phyloP scores from a whole-genome alignment of 1,140 invertebrate genomes.

The Cydia amplana region DNA sequence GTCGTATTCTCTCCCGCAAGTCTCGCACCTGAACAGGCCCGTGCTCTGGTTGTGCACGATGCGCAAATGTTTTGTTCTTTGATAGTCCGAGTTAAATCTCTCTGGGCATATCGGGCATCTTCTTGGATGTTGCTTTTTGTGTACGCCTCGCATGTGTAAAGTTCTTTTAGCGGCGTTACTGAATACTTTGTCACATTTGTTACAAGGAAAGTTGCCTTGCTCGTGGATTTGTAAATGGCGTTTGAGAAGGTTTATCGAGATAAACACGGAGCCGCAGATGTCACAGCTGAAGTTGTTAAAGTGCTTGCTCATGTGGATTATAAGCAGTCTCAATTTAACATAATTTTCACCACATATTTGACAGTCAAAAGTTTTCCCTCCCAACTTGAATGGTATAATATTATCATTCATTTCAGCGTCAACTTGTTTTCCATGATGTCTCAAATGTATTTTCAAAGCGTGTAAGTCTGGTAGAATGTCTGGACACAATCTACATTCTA shows the following conservation, averaged over 20 bases:
- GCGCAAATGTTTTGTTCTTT: constrained; percentile 61
- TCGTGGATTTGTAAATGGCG: constrained; percentile 71
- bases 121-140: constrained; percentile 55
- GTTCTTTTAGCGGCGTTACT: constrained; percentile 57
- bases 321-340: constrained; percentile 54
- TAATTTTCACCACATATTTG: constrained; percentile 59
- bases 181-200: constrained; percentile 64
- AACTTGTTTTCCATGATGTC: constrained; percentile 54
- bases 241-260: constrained; percentile 73
- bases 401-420: constrained; percentile 56
- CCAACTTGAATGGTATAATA: constrained; percentile 64
- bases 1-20: constrained; percentile 61
- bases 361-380: constrained; percentile 50
- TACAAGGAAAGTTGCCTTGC: constrained; percentile 61
- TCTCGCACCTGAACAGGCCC: constrained; percentile 57
- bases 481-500: constrained; percentile 61
- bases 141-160: constrained; percentile 54
- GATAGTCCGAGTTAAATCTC: constrained; percentile 65
- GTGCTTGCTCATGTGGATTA: constrained; percentile 72
- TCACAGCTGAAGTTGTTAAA: constrained; percentile 72
- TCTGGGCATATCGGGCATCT: constrained; percentile 65
- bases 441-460: constrained; percentile 57
- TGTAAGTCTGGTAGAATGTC: constrained; percentile 42
- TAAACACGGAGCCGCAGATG: constrained; percentile 73
- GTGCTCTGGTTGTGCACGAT: constrained; percentile 57